Base-by-base conservation (phyloP, 2,797 vertebrate species). In the Melopsittacus undulatus region DNA sequence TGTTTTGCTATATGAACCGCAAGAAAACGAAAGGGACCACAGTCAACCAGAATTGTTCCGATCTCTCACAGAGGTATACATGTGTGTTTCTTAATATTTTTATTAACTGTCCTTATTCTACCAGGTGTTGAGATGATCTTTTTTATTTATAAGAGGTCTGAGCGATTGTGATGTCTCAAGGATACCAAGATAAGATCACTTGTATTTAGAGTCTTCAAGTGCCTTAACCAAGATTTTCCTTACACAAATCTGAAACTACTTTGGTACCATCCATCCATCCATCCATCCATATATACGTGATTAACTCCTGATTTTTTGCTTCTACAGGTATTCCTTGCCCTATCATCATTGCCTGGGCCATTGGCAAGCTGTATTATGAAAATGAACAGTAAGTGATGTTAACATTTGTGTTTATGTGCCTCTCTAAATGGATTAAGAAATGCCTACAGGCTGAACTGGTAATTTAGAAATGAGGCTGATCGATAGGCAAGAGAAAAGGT, bases 341-440 rank as follows among this genome's bases (percentile, higher is more conserved):
- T 16, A 99, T 99, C 95, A 99, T 99, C 81, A 92, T 99, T 3
- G 98, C 98, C 85, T 99, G 99, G 99, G 99, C 99, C 57, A 97
- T 99, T 57, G 99, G 99, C 83, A 99, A 99, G 91, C 97, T 99
- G 7, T 99, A 99, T 97, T 98, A 99, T 82, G 99, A 99, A 97
- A 99, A 99, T 69, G 98, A 99, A 95, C 98, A 99, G 99, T 99
- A 98, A 98, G 99, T 99, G 66, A 32, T 18, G 5, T 36, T 74
- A 56, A 66, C 20, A 8, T 59, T 74, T 69, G 5, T 61, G 26
- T 52, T 49, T 56, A 4, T 56, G 29, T 73, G n/a, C 9, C 30
- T 61, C 13, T 87, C 34, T 68, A 43, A 70, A 74, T 38, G 27
- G 72, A 57, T 52, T 3, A 57, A 38, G 49, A 61, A 67, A 29